Conservation (phyloP, 2,888 invertebrate genomes). For the Julus scanicus region DNA sequence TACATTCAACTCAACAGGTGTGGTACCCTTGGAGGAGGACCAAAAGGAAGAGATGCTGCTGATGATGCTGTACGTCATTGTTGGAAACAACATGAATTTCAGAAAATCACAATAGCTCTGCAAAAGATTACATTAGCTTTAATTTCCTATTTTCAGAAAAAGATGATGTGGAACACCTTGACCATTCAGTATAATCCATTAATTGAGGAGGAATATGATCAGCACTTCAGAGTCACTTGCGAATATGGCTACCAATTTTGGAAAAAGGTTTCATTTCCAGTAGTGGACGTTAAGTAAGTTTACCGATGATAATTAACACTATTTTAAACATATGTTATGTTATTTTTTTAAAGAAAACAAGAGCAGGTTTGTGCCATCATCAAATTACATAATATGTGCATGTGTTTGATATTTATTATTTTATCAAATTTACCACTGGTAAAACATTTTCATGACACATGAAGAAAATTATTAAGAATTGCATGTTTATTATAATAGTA, state of each 20-base stretch:
- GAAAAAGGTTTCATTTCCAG: slow-evolving; percentile 96
- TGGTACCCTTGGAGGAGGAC: slow-evolving; percentile 82
- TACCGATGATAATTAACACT: slow-evolving; percentile 69
- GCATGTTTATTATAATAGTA: neutral
- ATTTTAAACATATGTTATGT: no score
- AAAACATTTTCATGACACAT: neutral
- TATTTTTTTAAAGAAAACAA: neutral
- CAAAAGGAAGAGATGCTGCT: slow-evolving; percentile 53
- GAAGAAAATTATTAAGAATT: neutral
- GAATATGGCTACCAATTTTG: slow-evolving; percentile 97
- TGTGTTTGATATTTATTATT: no score
- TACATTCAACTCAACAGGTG: slow-evolving; percentile 92
- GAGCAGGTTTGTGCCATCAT: neutral
- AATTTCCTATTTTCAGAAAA: slow-evolving; percentile 74
- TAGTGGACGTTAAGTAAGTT: slow-evolving; percentile 84
- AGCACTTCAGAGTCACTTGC: slow-evolving; percentile 95
- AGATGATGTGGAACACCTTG: slow-evolving; percentile 96
- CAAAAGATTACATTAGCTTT: neutral
- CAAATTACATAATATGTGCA: no score
- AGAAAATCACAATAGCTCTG: neutral
- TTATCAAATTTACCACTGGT: neutral
- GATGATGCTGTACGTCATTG: slow-evolving; percentile 49
- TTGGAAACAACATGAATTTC: neutral
- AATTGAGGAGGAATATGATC: slow-evolving; percentile 93
- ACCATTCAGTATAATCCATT: slow-evolving; percentile 93